These are phyloP conservation scores for Rhynchotus rufescens DNA, from an alignment of 2,797 vertebrate genomes.

Conservation along the genomic window DNA sequence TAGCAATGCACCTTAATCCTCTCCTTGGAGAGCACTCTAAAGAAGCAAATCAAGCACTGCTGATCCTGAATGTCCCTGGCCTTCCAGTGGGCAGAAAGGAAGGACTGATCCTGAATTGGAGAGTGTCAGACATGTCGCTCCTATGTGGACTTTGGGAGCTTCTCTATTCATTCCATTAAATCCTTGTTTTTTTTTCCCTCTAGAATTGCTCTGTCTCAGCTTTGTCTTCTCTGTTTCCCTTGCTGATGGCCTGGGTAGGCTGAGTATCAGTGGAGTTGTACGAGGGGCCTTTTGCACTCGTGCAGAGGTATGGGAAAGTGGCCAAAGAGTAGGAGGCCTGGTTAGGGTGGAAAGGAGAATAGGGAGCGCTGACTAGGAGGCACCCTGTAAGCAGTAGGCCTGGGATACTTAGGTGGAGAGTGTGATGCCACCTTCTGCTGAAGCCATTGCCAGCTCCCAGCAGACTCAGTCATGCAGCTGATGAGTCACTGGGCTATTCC, in stretches of 20 bases:
- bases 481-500: not conserved
- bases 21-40: slow-evolving; percentile 2
- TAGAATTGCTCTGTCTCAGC: not conserved
- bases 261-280: not conserved
- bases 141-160: not conserved
- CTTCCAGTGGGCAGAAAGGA: slow-evolving; percentile 3
- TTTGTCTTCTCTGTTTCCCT: slow-evolving; percentile 3
- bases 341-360: not conserved
- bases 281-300: not conserved
- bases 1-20: slow-evolving; percentile 11
- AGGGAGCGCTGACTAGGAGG: fast-evolving
- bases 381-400: not conserved
- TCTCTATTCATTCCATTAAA: slow-evolving; percentile 76
- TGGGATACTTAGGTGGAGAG: not conserved
- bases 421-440: not conserved
- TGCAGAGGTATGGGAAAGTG: not conserved
- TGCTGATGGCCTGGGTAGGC: not conserved
- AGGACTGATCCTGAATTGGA: not conserved
- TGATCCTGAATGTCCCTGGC: not conserved
- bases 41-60: not conserved
- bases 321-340: not conserved
- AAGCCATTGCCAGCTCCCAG: not conserved
- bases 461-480: not conserved
- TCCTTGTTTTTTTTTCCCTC: slow-evolving; percentile 6
- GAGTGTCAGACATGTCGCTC: not conserved